phyloP scores from a whole-genome alignment of 2,113 vertebrate species.

The Poeciliopsis occidentalis region DNA sequence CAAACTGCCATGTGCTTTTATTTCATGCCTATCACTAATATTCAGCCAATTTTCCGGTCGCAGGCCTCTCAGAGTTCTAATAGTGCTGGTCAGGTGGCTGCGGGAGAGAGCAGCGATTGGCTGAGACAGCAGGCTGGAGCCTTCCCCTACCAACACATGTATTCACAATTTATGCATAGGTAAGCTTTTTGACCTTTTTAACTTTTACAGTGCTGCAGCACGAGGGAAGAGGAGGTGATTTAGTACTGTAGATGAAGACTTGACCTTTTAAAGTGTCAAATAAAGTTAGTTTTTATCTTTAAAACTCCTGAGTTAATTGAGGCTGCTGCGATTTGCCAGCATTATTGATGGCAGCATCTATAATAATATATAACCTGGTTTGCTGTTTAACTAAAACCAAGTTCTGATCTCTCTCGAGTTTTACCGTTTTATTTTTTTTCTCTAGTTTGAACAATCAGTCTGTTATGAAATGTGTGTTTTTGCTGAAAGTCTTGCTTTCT shows the following conservation, averaged over 20 bases:
- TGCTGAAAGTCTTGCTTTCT: background rate
- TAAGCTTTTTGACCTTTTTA: conserved; percentile 14
- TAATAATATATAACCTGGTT: background rate
- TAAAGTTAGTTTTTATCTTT: background rate
- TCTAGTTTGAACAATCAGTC: background rate
- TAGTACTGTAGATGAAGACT: background rate
- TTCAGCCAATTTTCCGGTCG: conserved; percentile 1
- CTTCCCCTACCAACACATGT: conserved; percentile 57
- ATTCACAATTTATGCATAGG: conserved; percentile 63
- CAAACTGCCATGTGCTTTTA: background rate
- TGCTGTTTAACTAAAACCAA: background rate
- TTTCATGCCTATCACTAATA: background rate
- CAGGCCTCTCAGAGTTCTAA: conserved; percentile 46
- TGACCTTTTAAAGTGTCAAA: background rate
- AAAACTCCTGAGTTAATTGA: background rate
- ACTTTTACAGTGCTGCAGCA: background rate
- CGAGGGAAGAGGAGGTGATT: background rate
- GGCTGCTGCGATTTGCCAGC: background rate
- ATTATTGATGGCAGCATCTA: background rate
- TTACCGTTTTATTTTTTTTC: background rate
- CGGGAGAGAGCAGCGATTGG: conserved; percentile 54
- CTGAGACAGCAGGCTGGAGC: conserved; percentile 54
- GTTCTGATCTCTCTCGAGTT: background rate
- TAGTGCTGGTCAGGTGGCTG: conserved; percentile 23
- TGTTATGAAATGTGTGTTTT: background rate